phyloP scores from a whole-genome alignment of 1,140 invertebrate species.

The Drosophila micromelanica region DNA sequence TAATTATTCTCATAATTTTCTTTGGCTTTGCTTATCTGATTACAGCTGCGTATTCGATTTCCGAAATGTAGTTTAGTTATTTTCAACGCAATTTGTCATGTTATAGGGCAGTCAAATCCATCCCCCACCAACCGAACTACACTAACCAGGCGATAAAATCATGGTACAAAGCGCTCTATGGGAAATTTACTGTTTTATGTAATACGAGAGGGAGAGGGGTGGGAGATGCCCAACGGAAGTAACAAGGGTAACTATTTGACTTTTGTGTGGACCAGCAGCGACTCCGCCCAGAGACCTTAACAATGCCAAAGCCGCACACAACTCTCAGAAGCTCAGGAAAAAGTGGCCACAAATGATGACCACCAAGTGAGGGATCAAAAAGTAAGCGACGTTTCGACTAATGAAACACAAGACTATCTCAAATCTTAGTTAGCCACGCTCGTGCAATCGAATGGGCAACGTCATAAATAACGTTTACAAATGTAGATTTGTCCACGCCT shows the following conservation, averaged over 20 bases:
- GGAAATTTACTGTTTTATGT: constrained; percentile 54
- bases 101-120: constrained; percentile 7
- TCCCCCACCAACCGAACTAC: constrained; percentile 11
- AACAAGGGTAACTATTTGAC: constrained; percentile 66
- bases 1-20: neutral
- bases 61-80: neutral
- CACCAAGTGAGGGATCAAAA: constrained; percentile 22
- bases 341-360: constrained; percentile 65
- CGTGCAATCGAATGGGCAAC: neutral
- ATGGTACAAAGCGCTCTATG: constrained; percentile 24
- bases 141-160: constrained; percentile 48
- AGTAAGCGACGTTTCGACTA: neutral
- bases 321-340: neutral
- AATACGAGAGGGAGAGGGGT: constrained; percentile 25
- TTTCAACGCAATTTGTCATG: constrained; percentile 28
- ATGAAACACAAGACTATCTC: constrained; percentile 49
- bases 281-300: constrained; percentile 26
- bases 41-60: neutral
- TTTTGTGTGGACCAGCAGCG: constrained; percentile 23
- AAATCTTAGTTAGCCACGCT: constrained; percentile 55
- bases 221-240: constrained; percentile 20
- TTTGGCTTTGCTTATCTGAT: neutral
- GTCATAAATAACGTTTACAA: constrained; percentile 61
- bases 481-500: constrained; percentile 70
- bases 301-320: constrained; percentile 39